Base-by-base conservation (phyloP, 92 coral and sea anemone genomes). In the Siderastrea siderea region DNA sequence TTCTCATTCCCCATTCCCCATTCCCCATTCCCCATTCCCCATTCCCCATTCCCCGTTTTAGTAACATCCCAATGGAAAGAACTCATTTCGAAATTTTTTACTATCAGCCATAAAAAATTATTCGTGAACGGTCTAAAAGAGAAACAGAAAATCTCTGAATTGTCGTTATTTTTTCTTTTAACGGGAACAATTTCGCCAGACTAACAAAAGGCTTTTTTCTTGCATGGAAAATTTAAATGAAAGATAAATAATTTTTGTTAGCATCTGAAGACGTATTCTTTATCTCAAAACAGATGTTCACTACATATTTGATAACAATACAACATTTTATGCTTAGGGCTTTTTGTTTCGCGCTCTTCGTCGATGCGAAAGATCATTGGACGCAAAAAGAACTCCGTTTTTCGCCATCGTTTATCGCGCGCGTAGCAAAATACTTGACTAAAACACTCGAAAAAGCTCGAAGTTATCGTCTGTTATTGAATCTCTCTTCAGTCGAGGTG, bases 231-330 rank as follows among this genome's bases (percentile, higher is more conserved):
- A 81, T 70, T 57, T 57, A 81, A 81, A 81, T 81, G 80, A 73
- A 84, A 84, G 75, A 74, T 71, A 83, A 83, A 83, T 84, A 84
- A 73, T 73, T 84, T 84, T 84, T 72, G 71, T 84, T 62, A 8
- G 79, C n/a, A 46, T 68, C 62, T 66, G 68, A 72, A 72, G 71
- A 73, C 63, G 71, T 61, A 72, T 84, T 74, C 71, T 84, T 74
- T 74, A 38, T 74, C 38, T 64, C 80, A 62, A 62, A 84, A 84
- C 87, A 84, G 87, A 84, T 84, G 87, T 84, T 84, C 80, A 60
- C 48, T 74, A 76, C 80, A 46, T 60, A 50, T 68, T 66, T 52
- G 15, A 48, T 72, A 73, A 84, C 80, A 84, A 84, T 73, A 51
- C 76, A 59, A 26, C 63, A 72, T 73, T 50, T 83, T 49, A 73